These are phyloP conservation scores for Leguminivora glycinivorella DNA, from an alignment of 1,140 invertebrate genomes.

Conservation along the genomic window DNA sequence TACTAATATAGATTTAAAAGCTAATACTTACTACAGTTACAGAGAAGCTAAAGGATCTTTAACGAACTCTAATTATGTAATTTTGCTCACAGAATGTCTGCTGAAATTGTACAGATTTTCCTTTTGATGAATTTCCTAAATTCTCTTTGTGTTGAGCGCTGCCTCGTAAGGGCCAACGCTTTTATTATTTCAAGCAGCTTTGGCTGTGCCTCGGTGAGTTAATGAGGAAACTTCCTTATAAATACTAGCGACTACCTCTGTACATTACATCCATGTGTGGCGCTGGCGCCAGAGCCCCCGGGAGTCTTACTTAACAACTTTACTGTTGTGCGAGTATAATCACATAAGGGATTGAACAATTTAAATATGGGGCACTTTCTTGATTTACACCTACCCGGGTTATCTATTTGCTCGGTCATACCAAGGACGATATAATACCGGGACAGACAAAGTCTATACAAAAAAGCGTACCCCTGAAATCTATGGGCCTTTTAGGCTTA, in stretches of 20 bases:
- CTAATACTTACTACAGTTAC: no score
- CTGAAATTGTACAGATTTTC: conserved; percentile 8
- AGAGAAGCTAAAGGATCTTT: no score
- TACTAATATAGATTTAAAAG: no score
- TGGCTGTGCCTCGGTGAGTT: conserved; percentile 16
- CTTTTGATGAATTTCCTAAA: conserved; percentile 23
- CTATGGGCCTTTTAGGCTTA: no score
- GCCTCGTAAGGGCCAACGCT: background rate
- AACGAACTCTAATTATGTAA: background rate
- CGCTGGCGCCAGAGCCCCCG: background rate
- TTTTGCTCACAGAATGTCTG: background rate
- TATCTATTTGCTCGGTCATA: no score
- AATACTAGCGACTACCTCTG: conserved; percentile 11
- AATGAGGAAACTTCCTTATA: conserved; percentile 23
- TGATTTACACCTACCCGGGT: background rate
- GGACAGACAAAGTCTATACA: no score
- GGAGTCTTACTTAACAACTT: conserved; percentile 23
- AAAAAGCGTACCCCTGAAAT: no score
- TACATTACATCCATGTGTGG: conserved; percentile 4
- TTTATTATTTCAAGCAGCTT: conserved; percentile 27
- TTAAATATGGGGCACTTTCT: background rate
- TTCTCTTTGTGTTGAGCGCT: conserved; percentile 9
- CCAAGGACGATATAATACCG: no score
- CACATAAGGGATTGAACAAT: background rate
- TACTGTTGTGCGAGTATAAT: conserved; percentile 24